Evolutionary conservation across 2,113 vertebrate genomes (phyloP), one percentile per base, ranked within the genome.

Genomic region (Heterocephalus glaber): DNA sequence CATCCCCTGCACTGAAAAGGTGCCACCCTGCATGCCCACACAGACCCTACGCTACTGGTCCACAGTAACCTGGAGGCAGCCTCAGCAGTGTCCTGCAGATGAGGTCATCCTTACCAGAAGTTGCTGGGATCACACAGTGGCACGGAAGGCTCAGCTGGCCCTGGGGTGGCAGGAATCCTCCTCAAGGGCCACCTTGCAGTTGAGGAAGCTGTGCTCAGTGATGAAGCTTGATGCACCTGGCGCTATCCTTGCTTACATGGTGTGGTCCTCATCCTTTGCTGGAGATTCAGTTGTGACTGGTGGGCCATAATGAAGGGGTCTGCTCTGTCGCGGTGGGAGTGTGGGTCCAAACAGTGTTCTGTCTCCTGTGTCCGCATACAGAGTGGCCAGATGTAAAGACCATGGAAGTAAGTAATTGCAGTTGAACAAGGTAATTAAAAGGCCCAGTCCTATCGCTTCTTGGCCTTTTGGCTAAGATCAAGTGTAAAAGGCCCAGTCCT

Each of bases 351-450:
- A 20, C 8, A 60, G 0, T 19, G 16, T 68, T 79, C 52, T 44
- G 35, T 20, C 54, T 92, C 6, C 38, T 54, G 3, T 6, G 47
- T 94, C 28, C 13, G 49, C 56, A 52, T 58, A 44, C 19, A 38
- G 77, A 72, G 56, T 47, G 58, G 65, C 63, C n/a, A 41, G 85
- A 47, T 66, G 60, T 5, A 44, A 72, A 7, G 2, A 33, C 41
- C 74, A 1, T 38, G 30, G 26, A 47, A 28, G 63, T 66, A 24
- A 4, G 16, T 35, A 74, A 91, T 16, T 16, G 24, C 83, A 91
- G 41, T 35, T 22, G 87, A 84, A 30, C 0, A 13, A 96, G 84
- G 74, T 94, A 68, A 81, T 90, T 94, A 89, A 76, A 85, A 95
- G 49, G 61, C 74, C 60, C 35, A 44, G 22, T 66, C 49, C 61